A percentile compares a stretch with the other conserved stretches of the same genome.
Evolutionary conservation across 2,888 invertebrate genomes (phyloP).

Genomic region (Digitonthophagus gazella): DNA sequence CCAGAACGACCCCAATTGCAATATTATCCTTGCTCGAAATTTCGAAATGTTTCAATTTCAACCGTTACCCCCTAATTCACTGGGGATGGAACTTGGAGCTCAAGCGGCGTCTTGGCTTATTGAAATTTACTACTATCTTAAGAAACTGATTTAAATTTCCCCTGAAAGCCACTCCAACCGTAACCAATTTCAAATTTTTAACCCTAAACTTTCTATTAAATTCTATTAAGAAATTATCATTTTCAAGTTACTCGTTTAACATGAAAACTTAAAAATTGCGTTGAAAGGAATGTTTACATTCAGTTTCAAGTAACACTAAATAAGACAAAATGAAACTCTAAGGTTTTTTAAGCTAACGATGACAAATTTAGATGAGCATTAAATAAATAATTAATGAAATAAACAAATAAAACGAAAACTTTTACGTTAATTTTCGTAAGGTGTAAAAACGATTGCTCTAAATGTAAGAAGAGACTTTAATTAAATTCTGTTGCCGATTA

Average conservation of each 20-base stretch:
- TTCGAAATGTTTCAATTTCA: conserved; percentile 14
- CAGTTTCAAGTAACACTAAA: too few relatives aligned
- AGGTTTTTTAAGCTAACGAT: too few relatives aligned
- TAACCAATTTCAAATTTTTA: not conserved
- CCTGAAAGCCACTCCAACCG: not conserved
- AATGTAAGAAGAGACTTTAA: too few relatives aligned
- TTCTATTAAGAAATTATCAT: not conserved
- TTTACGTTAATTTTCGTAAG: too few relatives aligned
- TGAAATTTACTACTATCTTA: conserved; percentile 8
- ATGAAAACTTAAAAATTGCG: too few relatives aligned
- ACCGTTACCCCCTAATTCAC: conserved; percentile 16
- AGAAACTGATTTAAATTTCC: not conserved
- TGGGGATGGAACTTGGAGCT: not conserved
- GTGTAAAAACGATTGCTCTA: too few relatives aligned
- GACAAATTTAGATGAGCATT: too few relatives aligned
- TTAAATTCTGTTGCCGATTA: not conserved
- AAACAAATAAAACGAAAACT: too few relatives aligned
- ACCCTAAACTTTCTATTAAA: not conserved
- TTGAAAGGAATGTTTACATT: too few relatives aligned
- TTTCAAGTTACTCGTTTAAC: not conserved
- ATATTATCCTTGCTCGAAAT: conserved; percentile 16
- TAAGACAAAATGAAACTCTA: too few relatives aligned
- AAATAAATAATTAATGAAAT: too few relatives aligned
- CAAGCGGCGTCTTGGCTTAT: conserved; percentile 8
- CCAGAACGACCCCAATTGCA: conserved; percentile 12